Evolutionary conservation across 2,797 vertebrate species (phyloP).

Genomic region (Megalops cyprinoides): DNA sequence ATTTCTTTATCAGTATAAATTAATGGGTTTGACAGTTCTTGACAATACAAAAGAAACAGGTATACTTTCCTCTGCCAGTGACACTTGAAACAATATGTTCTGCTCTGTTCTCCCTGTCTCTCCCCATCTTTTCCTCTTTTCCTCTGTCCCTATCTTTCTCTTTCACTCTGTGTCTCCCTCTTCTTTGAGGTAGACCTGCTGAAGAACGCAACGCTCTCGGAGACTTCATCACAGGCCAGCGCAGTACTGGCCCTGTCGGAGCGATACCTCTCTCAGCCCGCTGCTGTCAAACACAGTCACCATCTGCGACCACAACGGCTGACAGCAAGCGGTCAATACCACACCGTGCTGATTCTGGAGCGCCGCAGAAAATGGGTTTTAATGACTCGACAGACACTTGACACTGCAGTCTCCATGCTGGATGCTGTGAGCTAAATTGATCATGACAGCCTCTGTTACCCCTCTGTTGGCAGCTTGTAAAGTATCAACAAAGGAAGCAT

Average conservation of each 20-base stretch:
- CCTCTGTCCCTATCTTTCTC: not conserved
- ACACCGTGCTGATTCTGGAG: not conserved
- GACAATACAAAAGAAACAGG: too few species aligned
- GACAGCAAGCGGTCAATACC: not conserved
- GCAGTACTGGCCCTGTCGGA: not conserved
- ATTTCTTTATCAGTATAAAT: too few species aligned
- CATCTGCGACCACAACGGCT: not conserved
- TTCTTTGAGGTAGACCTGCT: not conserved
- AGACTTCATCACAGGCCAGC: not conserved
- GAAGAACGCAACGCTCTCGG: not conserved
- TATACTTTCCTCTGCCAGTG: too few species aligned
- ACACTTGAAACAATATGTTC: not conserved
- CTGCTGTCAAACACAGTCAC: slow-evolving; percentile 1
- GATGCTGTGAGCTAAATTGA: not conserved
- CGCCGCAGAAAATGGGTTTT: not conserved
- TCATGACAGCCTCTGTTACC: not conserved
- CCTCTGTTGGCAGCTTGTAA: not conserved
- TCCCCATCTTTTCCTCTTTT: not conserved
- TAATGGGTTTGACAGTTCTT: too few species aligned
- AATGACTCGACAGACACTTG: not conserved
- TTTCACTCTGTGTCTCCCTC: not conserved
- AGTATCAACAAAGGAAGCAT: not conserved
- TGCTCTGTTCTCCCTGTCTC: not conserved
- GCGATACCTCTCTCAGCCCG: not conserved
- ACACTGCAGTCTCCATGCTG: not conserved